Base-by-base conservation (phyloP, 2,113 vertebrate genomes). In the Vombatus ursinus region DNA sequence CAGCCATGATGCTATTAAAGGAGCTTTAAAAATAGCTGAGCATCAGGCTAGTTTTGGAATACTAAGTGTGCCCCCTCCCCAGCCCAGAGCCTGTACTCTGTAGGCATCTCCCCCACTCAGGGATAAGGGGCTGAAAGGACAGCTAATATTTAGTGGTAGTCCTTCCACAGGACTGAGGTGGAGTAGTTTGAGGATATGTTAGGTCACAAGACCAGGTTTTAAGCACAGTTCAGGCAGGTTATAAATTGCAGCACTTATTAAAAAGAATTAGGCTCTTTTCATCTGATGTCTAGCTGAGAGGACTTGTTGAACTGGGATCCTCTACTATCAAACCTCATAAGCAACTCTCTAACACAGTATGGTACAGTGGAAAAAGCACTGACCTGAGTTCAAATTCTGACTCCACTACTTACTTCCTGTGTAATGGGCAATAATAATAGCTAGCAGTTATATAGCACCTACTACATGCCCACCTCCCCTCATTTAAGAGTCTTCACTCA, bases 401-500 rank as follows among this genome's bases (percentile, higher is more conserved):
- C 14, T 68, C 57, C 19, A 16, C 31, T 77, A 19, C 31, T 77
- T 77, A n/a, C 37, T 77, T 77, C 37, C 37, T 77, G 37, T n/a
- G 37, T 77, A n/a, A n/a, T n/a, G 68, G 68, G 37, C 68, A 77
- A n/a, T 77, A 77, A 77, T 28, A 68, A 68, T 37, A 37, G 61
- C 57, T 61, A 61, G 28, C 57, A 37, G 31, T 31, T 12, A 31
- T 61, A 31, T 61, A 61, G 11, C 28, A n/a, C 68, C 37, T n/a
- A 77, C 16, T 77, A 2, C 16, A n/a, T 19, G 14, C 37, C 31
- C 19, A n/a, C 37, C 28, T n/a, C 3, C 37, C 98, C 98, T 98
- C 98, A 98, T 95, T 98, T 97, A 98, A 96, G 95, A 98, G 68
- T 93, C 93, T 97, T 97, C 12, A 24, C 50, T 98, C 53, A 16